Percentiles rank a stretch among this genome's conserved stretches.
Conservation (phyloP, 2,888 invertebrate genomes). For the Sinohyriopsis cumingii region DNA sequence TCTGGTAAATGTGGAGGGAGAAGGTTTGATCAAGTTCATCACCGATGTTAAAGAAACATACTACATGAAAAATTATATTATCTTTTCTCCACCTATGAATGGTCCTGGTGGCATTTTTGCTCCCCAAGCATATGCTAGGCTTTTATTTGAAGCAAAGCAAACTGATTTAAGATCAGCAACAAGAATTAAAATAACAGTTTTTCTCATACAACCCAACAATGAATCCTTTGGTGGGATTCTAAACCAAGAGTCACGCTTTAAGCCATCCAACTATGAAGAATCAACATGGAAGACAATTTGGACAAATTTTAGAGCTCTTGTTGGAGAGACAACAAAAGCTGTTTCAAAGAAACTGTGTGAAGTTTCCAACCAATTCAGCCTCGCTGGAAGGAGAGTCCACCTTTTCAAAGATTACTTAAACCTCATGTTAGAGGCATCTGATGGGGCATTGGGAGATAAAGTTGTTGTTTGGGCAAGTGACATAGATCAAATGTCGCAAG, state of each 20-base stretch:
- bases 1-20: constrained; percentile 7
- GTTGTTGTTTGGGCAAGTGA: constrained; percentile 3
- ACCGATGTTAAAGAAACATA: constrained; percentile 2
- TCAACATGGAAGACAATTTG: constrained; percentile 16
- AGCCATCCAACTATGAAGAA: constrained; percentile 10
- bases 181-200: neutral
- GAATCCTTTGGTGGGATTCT: constrained; percentile 7
- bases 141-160: constrained; percentile 16
- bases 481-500: neutral
- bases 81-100: constrained; percentile 8
- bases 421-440: constrained; percentile 14
- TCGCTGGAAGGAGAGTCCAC: constrained; percentile 14
- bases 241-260: constrained; percentile 5
- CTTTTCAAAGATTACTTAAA: constrained; percentile 10
- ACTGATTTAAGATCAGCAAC: neutral
- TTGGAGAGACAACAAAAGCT: constrained; percentile 16
- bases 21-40: constrained; percentile 10
- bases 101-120: constrained; percentile 20
- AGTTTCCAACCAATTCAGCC: constrained; percentile 19
- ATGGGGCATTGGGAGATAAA: constrained; percentile 14
- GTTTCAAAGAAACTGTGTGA: constrained; percentile 16
- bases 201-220: constrained; percentile 7
- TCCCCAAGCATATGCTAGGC: constrained; percentile 5
- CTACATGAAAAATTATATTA: constrained; percentile 6
- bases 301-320: constrained; percentile 17